phyloP scores from a whole-genome alignment of 2,888 invertebrate species.

The Heliconius cydno region DNA sequence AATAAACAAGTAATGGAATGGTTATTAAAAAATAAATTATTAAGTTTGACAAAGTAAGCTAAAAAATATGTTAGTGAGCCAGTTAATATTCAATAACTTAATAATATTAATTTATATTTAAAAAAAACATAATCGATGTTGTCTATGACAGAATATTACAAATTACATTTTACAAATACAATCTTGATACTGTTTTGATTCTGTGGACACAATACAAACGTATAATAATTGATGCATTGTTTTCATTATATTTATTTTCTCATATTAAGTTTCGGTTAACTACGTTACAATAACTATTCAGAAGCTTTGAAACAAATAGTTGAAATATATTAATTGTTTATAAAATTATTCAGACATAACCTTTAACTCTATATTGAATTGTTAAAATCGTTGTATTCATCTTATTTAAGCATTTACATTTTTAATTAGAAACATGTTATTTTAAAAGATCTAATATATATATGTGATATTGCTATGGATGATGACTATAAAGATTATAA shows the following conservation, averaged over 20 bases:
- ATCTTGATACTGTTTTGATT: constrained; percentile 33
- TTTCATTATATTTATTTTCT: constrained; percentile 51
- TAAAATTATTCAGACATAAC: constrained; percentile 66
- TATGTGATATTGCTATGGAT: constrained; percentile 78
- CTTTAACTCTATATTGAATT: constrained; percentile 57
- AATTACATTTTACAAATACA: constrained; percentile 9
- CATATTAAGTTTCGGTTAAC: constrained; percentile 43
- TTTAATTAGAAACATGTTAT: constrained; percentile 54
- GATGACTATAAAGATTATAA: constrained; percentile 82
- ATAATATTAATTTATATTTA: not conserved
- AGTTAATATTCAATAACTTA: not conserved
- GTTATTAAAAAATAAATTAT: no score
- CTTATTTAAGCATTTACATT: constrained; percentile 34
- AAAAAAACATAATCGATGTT: constrained; percentile 21
- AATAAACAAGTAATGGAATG: no score
- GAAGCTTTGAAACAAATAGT: constrained; percentile 18
- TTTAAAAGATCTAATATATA: constrained; percentile 56
- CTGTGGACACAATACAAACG: constrained; percentile 51
- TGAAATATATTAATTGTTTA: constrained; percentile 47
- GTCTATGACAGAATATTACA: constrained; percentile 9
- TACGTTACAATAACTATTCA: constrained; percentile 24
- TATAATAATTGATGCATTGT: constrained; percentile 51
- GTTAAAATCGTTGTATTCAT: constrained; percentile 40
- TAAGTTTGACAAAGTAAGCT: not conserved
- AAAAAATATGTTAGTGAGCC: not conserved